Conservation (phyloP, 2,888 invertebrate genomes). For the Drosophila subsilvestris region DNA sequence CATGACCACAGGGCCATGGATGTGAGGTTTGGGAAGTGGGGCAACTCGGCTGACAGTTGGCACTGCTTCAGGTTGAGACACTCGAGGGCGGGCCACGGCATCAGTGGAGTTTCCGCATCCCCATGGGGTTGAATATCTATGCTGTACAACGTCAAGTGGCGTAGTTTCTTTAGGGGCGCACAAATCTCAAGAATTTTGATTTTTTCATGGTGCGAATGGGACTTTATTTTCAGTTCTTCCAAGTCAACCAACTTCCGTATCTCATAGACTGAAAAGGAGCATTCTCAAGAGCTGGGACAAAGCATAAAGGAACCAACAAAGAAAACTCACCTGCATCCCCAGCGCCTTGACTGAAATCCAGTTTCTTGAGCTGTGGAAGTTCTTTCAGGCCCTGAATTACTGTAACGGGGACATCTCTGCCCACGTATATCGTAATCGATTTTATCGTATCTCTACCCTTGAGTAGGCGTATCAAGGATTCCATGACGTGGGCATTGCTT, state of each 20-base stretch:
- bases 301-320: not conserved
- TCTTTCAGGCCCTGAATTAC: not conserved
- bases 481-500: not conserved
- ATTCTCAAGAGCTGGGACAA: not conserved
- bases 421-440: not conserved
- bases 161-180: not conserved
- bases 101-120: no score
- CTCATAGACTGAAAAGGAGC: not conserved
- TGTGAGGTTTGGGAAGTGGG: not conserved
- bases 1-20: not conserved
- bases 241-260: not conserved
- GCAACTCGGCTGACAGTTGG: not conserved
- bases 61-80: not conserved
- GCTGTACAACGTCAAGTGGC: not conserved
- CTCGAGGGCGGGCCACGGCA: not conserved
- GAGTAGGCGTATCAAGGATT: not conserved
- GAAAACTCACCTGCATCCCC: not conserved
- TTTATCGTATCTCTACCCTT: not conserved
- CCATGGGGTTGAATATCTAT: not conserved
- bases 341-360: not conserved
- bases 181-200: not conserved
- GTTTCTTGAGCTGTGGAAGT: not conserved
- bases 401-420: not conserved
- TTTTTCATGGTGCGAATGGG: not conserved
- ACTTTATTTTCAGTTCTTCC: not conserved